Evolutionary conservation across 2,113 vertebrate genomes (phyloP).

Genomic region (Ceyx margarethae): DNA sequence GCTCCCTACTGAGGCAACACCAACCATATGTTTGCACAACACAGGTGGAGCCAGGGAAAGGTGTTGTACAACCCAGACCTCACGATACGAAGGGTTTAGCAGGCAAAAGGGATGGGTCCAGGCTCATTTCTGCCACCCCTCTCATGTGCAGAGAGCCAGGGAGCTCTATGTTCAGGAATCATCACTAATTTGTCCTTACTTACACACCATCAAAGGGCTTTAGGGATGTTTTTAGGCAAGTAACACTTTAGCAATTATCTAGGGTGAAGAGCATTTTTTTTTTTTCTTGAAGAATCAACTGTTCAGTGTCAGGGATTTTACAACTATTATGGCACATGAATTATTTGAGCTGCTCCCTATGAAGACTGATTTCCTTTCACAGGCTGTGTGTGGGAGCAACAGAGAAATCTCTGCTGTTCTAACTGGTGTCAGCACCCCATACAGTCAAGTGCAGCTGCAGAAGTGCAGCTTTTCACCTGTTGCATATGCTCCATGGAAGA

Average conservation of each 20-base stretch:
- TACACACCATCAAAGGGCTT: neutral
- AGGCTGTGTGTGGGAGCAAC: neutral
- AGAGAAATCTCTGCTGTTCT: conserved; percentile 11
- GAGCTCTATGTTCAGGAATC: neutral
- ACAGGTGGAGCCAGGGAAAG: neutral
- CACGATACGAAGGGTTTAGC: accelerated
- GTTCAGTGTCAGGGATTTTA: neutral
- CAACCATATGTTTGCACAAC: neutral
- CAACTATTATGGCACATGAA: conserved; percentile 35
- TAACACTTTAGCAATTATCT: neutral
- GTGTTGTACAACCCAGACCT: neutral
- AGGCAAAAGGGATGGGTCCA: neutral
- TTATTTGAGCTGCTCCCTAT: conserved; percentile 4
- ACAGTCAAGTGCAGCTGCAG: neutral
- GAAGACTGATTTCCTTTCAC: conserved; percentile 19
- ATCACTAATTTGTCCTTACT: neutral
- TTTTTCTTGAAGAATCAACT: conserved; percentile 33
- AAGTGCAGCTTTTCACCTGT: neutral
- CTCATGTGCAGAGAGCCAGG: accelerated
- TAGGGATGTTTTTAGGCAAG: neutral
- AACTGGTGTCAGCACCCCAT: neutral
- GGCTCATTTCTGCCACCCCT: neutral
- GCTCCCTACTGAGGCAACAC: conserved; percentile 10
- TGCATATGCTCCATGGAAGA: neutral
- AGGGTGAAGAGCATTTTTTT: conserved; percentile 1